Conservation (phyloP, 2,113 vertebrate species). For the Cromileptes altivelis region DNA sequence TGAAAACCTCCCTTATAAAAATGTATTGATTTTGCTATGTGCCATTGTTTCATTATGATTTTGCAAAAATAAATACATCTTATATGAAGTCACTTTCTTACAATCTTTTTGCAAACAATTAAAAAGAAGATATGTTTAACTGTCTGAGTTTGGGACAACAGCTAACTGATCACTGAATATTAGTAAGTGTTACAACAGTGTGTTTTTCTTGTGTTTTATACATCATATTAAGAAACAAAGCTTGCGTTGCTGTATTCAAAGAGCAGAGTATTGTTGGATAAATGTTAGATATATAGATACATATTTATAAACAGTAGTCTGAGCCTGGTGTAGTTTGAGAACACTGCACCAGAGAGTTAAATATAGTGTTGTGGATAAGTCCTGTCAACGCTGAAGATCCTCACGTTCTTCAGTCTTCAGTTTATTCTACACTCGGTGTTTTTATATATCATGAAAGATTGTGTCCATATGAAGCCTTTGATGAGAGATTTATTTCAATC, state of each 20-base stretch:
- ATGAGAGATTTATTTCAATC: background rate
- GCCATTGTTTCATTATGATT: background rate
- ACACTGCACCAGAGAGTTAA: background rate
- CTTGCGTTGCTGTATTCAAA: background rate
- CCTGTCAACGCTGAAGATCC: background rate
- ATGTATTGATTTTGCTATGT: conserved; percentile 14
- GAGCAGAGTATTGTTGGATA: background rate
- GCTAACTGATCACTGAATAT: background rate
- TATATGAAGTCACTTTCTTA: background rate
- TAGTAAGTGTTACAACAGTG: background rate
- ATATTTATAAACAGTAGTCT: background rate
- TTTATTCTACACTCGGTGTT: background rate
- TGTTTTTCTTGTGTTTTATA: background rate
- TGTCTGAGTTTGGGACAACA: background rate
- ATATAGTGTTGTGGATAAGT: background rate
- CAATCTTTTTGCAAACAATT: background rate
- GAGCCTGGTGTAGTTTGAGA: background rate
- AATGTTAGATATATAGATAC: background rate
- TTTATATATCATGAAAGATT: background rate
- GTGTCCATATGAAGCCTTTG: background rate
- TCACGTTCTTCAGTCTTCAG: background rate
- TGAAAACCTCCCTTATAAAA: conserved; percentile 29
- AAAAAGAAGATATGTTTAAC: background rate
- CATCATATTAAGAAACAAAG: background rate
- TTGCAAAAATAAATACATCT: background rate